Evolutionary conservation across 37 sponge, comb jelly and placozoan species (phyloP).

Genomic region (Ephydatia muelleri): DNA sequence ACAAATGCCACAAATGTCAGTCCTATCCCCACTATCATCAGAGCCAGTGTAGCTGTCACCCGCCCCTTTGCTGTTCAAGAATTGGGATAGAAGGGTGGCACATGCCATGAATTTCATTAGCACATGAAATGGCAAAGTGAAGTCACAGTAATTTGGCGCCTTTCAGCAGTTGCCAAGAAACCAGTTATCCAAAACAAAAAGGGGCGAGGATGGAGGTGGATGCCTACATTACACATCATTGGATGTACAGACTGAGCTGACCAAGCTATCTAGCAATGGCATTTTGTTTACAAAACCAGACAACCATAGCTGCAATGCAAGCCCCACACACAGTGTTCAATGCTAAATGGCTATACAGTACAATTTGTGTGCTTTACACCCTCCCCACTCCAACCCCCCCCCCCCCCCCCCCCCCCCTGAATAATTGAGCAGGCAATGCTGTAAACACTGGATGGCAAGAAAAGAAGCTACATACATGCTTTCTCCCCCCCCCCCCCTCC

Average conservation of each 20-base stretch:
- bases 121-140: not conserved
- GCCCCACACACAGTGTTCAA: no score
- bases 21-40: constrained; percentile 63
- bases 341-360: no score
- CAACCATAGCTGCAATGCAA: no score
- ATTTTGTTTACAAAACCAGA: not conserved
- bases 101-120: not conserved
- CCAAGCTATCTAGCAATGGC: not conserved
- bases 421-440: not conserved
- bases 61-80: constrained; percentile 45
- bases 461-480: not conserved
- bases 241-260: not conserved
- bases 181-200: not conserved
- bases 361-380: no score
- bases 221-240: not conserved
- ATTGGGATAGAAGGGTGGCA: not conserved
- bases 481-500: not conserved
- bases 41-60: constrained; percentile 44
- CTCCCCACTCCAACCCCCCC: no score
- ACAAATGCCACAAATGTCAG: constrained; percentile 35
- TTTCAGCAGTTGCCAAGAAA: not conserved
- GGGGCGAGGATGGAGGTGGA: no score
- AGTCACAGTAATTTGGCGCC: constrained; percentile 9
- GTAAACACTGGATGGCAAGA: not conserved
- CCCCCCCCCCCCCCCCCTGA: not conserved